These are phyloP conservation scores for Autographa pulchrina DNA, from an alignment of 2,888 invertebrate genomes.

Conservation along the genomic window DNA sequence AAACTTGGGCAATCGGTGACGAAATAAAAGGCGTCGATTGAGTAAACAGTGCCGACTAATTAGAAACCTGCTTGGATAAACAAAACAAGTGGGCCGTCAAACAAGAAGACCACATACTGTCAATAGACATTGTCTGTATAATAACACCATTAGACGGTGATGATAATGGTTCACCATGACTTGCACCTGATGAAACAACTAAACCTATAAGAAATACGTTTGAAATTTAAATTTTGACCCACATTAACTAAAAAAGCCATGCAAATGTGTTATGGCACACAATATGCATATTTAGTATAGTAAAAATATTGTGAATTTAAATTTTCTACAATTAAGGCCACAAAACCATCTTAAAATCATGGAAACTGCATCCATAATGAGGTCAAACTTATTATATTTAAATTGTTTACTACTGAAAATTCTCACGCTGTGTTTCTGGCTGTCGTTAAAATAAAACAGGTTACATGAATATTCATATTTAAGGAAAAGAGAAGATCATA, in stretches of 20 bases:
- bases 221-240: conserved; percentile 31
- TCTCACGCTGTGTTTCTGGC: conserved; percentile 6
- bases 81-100: conserved; percentile 45
- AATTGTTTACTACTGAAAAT: conserved; percentile 26
- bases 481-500: not conserved
- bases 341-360: not conserved
- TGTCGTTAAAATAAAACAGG: conserved; percentile 28
- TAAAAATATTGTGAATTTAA: not conserved
- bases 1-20: conserved; percentile 39
- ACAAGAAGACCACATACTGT: conserved; percentile 52
- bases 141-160: conserved; percentile 49
- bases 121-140: conserved; percentile 53
- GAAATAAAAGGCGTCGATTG: not conserved
- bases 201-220: conserved; percentile 9
- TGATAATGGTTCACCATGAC: conserved; percentile 24
- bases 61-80: conserved; percentile 29
- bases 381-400: no score
- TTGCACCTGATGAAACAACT: conserved; percentile 20
- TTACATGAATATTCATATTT: conserved; percentile 51
- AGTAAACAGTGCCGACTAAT: conserved; percentile 14
- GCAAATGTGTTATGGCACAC: conserved; percentile 7
- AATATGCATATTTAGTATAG: not conserved
- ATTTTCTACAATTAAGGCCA: not conserved
- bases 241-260: conserved; percentile 15
- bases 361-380: conserved; percentile 13